A percentile compares a stretch with the other conserved stretches of the same genome.
phyloP scores from a whole-genome alignment of 1,140 invertebrate species.

The Aphaenogaster rudis region DNA sequence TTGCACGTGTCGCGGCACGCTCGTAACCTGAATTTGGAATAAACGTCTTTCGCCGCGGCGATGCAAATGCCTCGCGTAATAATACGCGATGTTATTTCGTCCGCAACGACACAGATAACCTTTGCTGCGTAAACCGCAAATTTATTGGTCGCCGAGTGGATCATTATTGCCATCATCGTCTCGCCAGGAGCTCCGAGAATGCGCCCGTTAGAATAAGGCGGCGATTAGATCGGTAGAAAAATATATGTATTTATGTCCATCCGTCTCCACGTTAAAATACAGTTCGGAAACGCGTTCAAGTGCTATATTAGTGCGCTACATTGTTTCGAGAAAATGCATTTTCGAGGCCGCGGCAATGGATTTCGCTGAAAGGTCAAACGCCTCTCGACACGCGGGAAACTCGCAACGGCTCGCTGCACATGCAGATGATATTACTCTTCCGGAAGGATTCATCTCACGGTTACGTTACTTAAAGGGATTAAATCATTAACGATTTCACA shows the following conservation, averaged over 20 bases:
- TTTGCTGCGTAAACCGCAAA: constrained; percentile 67
- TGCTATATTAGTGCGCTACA: not conserved
- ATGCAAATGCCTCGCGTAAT: constrained; percentile 27
- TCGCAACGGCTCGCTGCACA: not conserved
- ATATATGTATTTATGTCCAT: not conserved
- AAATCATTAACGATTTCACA: constrained; percentile 35
- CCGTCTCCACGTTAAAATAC: not conserved
- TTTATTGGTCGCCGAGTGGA: constrained; percentile 65
- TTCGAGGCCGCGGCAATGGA: not conserved
- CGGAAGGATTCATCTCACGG: constrained; percentile 24
- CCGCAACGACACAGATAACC: constrained; percentile 65
- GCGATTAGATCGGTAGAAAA: not conserved
- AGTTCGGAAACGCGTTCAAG: not conserved
- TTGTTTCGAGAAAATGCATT: not conserved
- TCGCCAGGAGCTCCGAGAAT: not conserved
- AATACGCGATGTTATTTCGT: constrained; percentile 54
- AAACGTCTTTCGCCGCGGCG: constrained; percentile 16
- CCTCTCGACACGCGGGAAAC: not conserved
- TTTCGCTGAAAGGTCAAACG: constrained; percentile 34
- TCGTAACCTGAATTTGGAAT: constrained; percentile 48
- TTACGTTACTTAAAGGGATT: constrained; percentile 35
- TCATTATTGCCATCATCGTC: not conserved
- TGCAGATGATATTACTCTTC: constrained; percentile 3
- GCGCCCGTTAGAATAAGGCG: not conserved
- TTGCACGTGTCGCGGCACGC: not conserved